phyloP scores from a whole-genome alignment of 2,797 vertebrate genomes.

The Synaphobranchus kaupii region DNA sequence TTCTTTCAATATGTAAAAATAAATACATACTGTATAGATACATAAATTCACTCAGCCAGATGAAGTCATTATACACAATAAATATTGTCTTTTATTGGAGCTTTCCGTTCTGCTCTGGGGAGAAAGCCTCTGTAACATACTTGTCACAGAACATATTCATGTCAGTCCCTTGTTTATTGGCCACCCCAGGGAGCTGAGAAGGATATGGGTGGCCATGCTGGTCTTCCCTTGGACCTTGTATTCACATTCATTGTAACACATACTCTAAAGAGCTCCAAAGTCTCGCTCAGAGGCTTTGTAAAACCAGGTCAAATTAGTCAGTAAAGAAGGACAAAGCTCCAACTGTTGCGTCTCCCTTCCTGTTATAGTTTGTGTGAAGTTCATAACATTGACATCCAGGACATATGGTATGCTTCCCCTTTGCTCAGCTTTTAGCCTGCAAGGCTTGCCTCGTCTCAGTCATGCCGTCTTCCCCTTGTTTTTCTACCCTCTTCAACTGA shows the following conservation, averaged over 20 bases:
- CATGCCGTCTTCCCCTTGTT: not conserved
- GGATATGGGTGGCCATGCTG: not conserved
- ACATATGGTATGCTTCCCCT: not conserved
- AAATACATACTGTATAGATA: not conserved
- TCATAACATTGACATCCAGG: not conserved
- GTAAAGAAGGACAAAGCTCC: not conserved
- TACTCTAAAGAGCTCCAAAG: not conserved
- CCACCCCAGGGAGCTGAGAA: conserved; percentile 3
- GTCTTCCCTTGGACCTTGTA: not conserved
- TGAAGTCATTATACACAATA: not conserved
- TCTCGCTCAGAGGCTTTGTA: not conserved
- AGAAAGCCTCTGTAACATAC: not conserved
- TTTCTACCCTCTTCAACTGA: not conserved
- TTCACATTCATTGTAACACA: not conserved
- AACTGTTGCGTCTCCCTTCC: not conserved
- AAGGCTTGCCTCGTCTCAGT: not conserved
- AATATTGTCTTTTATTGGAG: not conserved
- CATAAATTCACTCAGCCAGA: not conserved
- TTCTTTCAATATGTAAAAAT: not conserved
- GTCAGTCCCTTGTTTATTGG: not conserved
- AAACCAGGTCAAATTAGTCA: conserved; percentile 2
- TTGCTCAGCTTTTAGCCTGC: not conserved
- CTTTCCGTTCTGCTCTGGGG: not conserved
- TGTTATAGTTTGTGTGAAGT: conserved; percentile 9
- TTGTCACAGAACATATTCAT: not conserved